These are phyloP conservation scores for Drosophila neutralis DNA, from an alignment of 2,888 invertebrate genomes.

Conservation along the genomic window DNA sequence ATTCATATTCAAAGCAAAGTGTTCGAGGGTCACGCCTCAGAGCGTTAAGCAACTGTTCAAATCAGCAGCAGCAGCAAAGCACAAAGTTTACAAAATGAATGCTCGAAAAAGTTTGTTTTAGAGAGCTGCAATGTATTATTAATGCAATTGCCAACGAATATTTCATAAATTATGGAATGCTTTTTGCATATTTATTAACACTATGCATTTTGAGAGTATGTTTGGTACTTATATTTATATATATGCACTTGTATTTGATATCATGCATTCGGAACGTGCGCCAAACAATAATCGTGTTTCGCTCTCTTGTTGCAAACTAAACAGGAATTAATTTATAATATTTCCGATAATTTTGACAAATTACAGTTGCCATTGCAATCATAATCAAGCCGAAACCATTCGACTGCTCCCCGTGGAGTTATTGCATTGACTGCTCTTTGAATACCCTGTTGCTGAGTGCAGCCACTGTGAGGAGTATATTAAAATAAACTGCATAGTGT, in stretches of 20 bases:
- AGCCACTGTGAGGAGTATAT: neutral
- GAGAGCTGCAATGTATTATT: slow-evolving; percentile 42
- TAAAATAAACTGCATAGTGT: neutral
- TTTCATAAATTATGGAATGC: slow-evolving; percentile 60
- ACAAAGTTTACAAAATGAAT: slow-evolving; percentile 8
- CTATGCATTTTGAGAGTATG: slow-evolving; percentile 18
- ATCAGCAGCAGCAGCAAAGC: slow-evolving; percentile 27
- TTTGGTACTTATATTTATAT: neutral
- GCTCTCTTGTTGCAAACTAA: slow-evolving; percentile 20
- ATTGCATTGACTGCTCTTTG: slow-evolving; percentile 1
- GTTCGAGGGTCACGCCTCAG: slow-evolving; percentile 38
- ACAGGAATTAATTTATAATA: slow-evolving; percentile 70
- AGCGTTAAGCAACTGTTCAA: slow-evolving; percentile 41
- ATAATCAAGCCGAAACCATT: slow-evolving; percentile 10
- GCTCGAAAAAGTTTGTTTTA: slow-evolving; percentile 27
- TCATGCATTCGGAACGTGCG: slow-evolving; percentile 56
- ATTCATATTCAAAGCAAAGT: slow-evolving; percentile 36
- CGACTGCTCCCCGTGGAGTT: slow-evolving; percentile 9
- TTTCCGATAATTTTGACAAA: slow-evolving; percentile 77
- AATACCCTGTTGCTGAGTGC: slow-evolving; percentile 5
- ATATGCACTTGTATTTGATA: slow-evolving; percentile 20
- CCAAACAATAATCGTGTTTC: slow-evolving; percentile 10
- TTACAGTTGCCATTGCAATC: slow-evolving; percentile 68
- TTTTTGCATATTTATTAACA: slow-evolving; percentile 52
- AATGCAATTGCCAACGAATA: slow-evolving; percentile 51